Evolutionary conservation across 2,888 invertebrate species (phyloP).

Genomic region (Ferdinandea cuprea): DNA sequence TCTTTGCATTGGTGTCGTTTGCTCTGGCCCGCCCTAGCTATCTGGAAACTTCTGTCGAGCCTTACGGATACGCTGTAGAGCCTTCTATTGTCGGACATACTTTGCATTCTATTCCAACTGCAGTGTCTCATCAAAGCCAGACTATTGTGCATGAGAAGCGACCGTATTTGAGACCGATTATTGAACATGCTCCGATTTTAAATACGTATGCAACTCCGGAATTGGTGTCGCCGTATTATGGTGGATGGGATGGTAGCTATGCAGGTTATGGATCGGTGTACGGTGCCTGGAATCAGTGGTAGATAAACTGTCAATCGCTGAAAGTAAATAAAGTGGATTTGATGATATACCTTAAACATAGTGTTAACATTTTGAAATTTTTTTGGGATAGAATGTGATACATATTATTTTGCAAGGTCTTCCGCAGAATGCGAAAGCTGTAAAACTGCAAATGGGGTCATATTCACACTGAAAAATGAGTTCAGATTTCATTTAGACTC

Average conservation of each 20-base stretch:
- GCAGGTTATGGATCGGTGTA: slow-evolving; percentile 49
- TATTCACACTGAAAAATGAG: too few species aligned
- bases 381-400: too few species aligned
- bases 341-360: slow-evolving; percentile 3
- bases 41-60: slow-evolving; percentile 70
- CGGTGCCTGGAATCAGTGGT: slow-evolving; percentile 75
- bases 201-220: slow-evolving; percentile 75
- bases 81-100: slow-evolving; percentile 80
- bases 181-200: slow-evolving; percentile 78
- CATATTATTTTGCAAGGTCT: too few species aligned
- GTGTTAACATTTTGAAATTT: background rate
- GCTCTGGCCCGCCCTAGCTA: slow-evolving; percentile 78
- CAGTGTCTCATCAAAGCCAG: slow-evolving; percentile 81
- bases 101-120: slow-evolving; percentile 78
- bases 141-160: slow-evolving; percentile 82
- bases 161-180: slow-evolving; percentile 80
- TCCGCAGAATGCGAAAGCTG: too few species aligned
- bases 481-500: too few species aligned
- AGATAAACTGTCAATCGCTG: background rate
- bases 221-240: slow-evolving; percentile 53
- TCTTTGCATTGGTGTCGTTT: slow-evolving; percentile 38
- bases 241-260: slow-evolving; percentile 46
- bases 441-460: too few species aligned
- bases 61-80: slow-evolving; percentile 77
- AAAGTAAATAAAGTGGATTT: slow-evolving; percentile 32